These are phyloP conservation scores for Habrosyne pyritoides DNA, from an alignment of 2,888 invertebrate genomes.

Conservation along the genomic window DNA sequence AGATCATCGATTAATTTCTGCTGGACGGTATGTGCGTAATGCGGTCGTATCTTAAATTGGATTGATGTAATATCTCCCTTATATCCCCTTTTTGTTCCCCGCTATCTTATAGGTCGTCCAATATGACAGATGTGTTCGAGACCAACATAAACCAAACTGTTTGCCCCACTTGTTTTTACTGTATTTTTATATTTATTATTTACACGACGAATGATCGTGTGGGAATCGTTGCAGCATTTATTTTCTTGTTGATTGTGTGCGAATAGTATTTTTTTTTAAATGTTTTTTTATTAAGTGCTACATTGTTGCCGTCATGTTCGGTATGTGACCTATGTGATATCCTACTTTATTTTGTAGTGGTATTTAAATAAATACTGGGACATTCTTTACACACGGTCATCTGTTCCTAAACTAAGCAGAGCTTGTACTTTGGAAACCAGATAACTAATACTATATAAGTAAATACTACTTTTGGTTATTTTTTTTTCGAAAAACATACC, in stretches of 20 bases:
- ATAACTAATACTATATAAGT: too few relatives aligned
- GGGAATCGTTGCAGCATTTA: background rate
- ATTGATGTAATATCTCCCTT: conserved; percentile 73
- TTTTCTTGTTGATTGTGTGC: background rate
- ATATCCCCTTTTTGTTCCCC: conserved; percentile 49
- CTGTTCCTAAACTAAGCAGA: too few relatives aligned
- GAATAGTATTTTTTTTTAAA: background rate
- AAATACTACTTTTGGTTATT: too few relatives aligned
- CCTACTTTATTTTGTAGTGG: too few relatives aligned
- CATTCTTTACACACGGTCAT: too few relatives aligned
- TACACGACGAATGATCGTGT: background rate
- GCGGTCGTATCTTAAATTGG: conserved; percentile 73
- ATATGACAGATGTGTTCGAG: background rate
- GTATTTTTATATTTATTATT: background rate
- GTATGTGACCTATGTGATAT: too few relatives aligned
- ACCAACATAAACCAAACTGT: background rate
- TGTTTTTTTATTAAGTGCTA: background rate
- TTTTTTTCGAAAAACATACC: too few relatives aligned
- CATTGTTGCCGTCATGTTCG: too few relatives aligned
- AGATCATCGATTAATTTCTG: conserved; percentile 51
- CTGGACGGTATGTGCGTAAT: conserved; percentile 67
- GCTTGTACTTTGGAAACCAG: too few relatives aligned
- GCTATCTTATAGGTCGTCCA: background rate
- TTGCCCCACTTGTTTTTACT: background rate
- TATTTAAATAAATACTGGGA: too few relatives aligned